A percentile compares a stretch with the other conserved stretches of the same genome.
Evolutionary conservation across 2,888 invertebrate genomes (phyloP).

Genomic region (Spisula solida): DNA sequence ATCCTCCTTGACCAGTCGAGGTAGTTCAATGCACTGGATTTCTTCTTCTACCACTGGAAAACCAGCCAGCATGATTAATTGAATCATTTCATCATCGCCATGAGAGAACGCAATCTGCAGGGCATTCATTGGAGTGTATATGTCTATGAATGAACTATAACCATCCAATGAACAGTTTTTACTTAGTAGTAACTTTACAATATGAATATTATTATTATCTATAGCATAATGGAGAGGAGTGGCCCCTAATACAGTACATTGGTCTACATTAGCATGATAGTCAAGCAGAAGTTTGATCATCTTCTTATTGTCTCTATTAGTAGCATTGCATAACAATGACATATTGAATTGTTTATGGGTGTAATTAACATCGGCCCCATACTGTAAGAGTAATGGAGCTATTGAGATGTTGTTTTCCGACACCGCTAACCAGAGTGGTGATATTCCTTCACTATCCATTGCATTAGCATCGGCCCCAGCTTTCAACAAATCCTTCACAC

Average conservation of each 20-base stretch:
- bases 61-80: slow-evolving; percentile 76
- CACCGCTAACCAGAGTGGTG: slow-evolving; percentile 84
- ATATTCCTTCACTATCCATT: slow-evolving; percentile 77
- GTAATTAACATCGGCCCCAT: slow-evolving; percentile 79
- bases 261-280: slow-evolving; percentile 72
- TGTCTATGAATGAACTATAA: slow-evolving; percentile 69
- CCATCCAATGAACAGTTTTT: slow-evolving; percentile 78
- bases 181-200: slow-evolving; percentile 80
- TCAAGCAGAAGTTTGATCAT: slow-evolving; percentile 76
- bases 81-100: slow-evolving; percentile 75
- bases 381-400: slow-evolving; percentile 73
- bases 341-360: slow-evolving; percentile 65
- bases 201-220: slow-evolving; percentile 72
- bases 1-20: slow-evolving; percentile 64
- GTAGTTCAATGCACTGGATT: slow-evolving; percentile 60
- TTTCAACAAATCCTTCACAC: slow-evolving; percentile 78
- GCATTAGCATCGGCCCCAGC: slow-evolving; percentile 80
- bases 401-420: slow-evolving; percentile 80
- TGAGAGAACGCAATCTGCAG: slow-evolving; percentile 78
- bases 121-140: slow-evolving; percentile 78
- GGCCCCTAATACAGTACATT: slow-evolving; percentile 72
- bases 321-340: slow-evolving; percentile 77
- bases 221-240: slow-evolving; percentile 77
- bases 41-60: slow-evolving; percentile 72
- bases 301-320: slow-evolving; percentile 68